Conservation (phyloP, 2,797 vertebrate genomes). For the Aeoliscus strigatus region DNA sequence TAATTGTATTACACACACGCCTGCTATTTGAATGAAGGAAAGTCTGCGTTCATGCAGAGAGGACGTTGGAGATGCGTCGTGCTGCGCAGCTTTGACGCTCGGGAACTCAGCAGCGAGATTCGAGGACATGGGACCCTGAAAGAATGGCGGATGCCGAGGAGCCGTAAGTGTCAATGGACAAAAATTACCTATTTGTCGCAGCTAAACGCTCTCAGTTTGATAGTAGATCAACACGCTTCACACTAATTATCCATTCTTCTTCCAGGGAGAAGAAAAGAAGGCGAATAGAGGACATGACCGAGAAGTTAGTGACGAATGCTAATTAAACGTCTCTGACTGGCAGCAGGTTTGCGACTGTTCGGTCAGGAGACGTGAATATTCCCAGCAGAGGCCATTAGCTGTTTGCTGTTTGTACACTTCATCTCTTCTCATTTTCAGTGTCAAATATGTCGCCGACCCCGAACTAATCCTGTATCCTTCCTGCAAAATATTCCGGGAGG, state of each 20-base stretch:
- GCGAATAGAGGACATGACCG: conserved; percentile 97
- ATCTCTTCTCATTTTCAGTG: neutral
- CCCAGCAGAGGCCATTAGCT: neutral
- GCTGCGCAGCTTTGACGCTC: conserved; percentile 50
- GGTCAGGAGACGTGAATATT: conserved; percentile 51
- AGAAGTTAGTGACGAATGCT: conserved; percentile 94
- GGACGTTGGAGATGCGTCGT: neutral
- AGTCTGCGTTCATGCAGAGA: too few species aligned
- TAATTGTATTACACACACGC: too few species aligned
- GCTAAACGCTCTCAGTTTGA: conserved; percentile 2
- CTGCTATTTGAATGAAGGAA: too few species aligned
- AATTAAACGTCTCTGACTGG: conserved; percentile 68
- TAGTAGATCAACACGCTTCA: conserved; percentile 60
- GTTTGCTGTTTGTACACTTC: neutral
- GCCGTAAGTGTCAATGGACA: conserved; percentile 85
- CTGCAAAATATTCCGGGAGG: neutral
- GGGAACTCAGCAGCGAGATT: conserved; percentile 34
- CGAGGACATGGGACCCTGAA: conserved; percentile 79
- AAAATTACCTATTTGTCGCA: conserved; percentile 18
- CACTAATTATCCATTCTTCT: conserved; percentile 79
- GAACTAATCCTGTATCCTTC: neutral
- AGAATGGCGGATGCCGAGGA: conserved; percentile 97
- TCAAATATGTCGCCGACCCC: neutral
- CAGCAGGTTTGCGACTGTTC: conserved; percentile 71
- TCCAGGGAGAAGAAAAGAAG: conserved; percentile 99